These are phyloP conservation scores for Entomobrya proxima DNA, from an alignment of 2,888 invertebrate genomes.

Conservation along the genomic window DNA sequence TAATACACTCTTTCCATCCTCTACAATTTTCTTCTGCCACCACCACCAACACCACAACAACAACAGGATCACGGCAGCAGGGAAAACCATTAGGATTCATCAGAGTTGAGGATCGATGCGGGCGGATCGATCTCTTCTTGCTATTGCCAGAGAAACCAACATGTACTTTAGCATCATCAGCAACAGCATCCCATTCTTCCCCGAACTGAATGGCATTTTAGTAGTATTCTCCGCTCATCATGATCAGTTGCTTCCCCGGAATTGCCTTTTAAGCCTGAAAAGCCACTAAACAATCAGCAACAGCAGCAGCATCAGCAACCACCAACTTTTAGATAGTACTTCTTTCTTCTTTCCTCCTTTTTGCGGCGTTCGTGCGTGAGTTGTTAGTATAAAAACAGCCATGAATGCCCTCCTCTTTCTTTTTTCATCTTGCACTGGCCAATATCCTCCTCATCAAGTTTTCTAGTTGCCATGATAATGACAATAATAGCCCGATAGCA, in stretches of 20 bases:
- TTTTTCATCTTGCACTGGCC: not conserved
- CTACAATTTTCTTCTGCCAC: not conserved
- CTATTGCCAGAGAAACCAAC: not conserved
- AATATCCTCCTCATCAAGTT: not conserved
- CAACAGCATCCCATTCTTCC: too few relatives aligned
- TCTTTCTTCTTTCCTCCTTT: not conserved
- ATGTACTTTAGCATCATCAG: not conserved
- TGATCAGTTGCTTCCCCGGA: not conserved
- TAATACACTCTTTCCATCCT: not conserved
- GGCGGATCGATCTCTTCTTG: conserved; percentile 35
- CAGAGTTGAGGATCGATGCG: conserved; percentile 5
- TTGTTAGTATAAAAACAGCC: conserved; percentile 47
- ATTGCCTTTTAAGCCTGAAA: conserved; percentile 10
- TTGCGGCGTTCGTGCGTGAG: conserved; percentile 46
- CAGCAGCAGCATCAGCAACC: not conserved
- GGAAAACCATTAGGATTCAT: not conserved
- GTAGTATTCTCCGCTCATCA: not conserved
- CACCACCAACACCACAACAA: not conserved
- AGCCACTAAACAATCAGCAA: not conserved
- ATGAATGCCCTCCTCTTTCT: conserved; percentile 25
- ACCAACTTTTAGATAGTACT: not conserved
- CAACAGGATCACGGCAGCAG: not conserved
- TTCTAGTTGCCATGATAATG: not conserved
- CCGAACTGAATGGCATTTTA: not conserved
- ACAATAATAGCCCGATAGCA: too few relatives aligned